Base-by-base conservation (phyloP, 2,797 vertebrate genomes). In the Rhinophrynus dorsalis region DNA sequence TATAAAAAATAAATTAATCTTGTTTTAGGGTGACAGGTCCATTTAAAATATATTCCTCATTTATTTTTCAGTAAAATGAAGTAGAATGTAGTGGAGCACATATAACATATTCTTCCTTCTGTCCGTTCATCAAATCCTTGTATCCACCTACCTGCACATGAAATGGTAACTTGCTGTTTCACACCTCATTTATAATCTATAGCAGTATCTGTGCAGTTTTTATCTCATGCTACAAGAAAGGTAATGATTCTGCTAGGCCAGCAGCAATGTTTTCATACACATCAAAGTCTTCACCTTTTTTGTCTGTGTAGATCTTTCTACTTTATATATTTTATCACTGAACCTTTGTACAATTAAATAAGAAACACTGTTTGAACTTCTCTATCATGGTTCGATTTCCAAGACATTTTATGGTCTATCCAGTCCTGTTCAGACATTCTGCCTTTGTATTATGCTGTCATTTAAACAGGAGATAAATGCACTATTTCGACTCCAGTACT, bases 241-340 rank as follows among this genome's bases (percentile, higher is more conserved):
- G 37, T 45, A 70, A 62, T 55, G 38, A 62, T 62, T 60, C 17
- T 55, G 11, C 27, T 29, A 45, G 47, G 20, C 23, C 57, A 60
- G 67, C 47, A 30, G 35, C 60, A 54, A 69, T 55, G 35, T 47
- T 52, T 60, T 30, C 11, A 50, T 52, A 38, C 30, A 35, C 32
- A 12, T 70, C 67, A 61, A 29, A 48, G 35, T 54, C 11, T 8
- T 55, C 52, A 62, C 48, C 67, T 45, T 70, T 61, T 62, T 45
- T 70, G 44, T 20, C 48, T 55, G 37, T 27, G 6, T 26, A 45
- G 20, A 33, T 26, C 30, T 40, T 27, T 50, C 5, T 51, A n/a
- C 18, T 26, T 5, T 5, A 30, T 21, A 20, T 24, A 17, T 30
- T 42, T 50, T 50, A 47, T 61, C 7, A 17, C 29, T 30, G 45